Conservation (phyloP, 2,797 vertebrate genomes). For the Taenioides sp. region DNA sequence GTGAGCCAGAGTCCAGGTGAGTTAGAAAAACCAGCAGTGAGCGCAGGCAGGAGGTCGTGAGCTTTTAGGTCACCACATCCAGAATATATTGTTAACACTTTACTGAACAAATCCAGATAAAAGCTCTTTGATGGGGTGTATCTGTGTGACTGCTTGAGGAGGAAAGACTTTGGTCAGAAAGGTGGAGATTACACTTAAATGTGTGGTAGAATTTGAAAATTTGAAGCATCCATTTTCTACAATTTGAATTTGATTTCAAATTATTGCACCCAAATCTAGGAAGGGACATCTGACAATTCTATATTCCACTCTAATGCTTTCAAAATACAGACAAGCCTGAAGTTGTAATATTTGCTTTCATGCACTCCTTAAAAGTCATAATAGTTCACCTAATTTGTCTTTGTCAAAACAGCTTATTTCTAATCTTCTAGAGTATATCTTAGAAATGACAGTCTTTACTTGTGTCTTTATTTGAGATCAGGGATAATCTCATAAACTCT, state of each 20-base stretch:
- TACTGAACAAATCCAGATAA: conserved; percentile 9
- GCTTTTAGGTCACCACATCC: conserved; percentile 32
- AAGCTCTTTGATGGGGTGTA: conserved; percentile 24
- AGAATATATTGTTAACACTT: conserved; percentile 11
- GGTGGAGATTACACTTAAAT: background rate
- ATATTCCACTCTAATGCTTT: background rate
- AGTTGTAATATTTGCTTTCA: background rate
- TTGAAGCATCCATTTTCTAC: background rate
- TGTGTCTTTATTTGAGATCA: conserved; percentile 12
- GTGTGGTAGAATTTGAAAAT: background rate
- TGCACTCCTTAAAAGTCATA: background rate
- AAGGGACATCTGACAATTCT: background rate
- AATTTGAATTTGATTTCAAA: background rate
- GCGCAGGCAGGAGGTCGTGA: conserved; percentile 32
- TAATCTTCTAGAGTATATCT: conserved; percentile 11
- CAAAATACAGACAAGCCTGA: background rate
- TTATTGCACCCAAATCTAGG: background rate
- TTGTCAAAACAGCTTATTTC: background rate
- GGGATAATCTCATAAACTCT: conserved; percentile 27
- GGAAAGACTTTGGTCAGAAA: conserved; percentile 5
- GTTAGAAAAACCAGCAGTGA: conserved; percentile 34
- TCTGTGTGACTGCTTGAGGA: conserved; percentile 23
- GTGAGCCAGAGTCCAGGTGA: conserved; percentile 17
- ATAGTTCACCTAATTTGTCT: background rate
- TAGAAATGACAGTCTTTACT: conserved; percentile 9